Percentiles rank a stretch among this genome's conserved stretches.
Evolutionary conservation across 2,797 vertebrate species (phyloP).

Genomic region (Scolopax bukidnonensis): DNA sequence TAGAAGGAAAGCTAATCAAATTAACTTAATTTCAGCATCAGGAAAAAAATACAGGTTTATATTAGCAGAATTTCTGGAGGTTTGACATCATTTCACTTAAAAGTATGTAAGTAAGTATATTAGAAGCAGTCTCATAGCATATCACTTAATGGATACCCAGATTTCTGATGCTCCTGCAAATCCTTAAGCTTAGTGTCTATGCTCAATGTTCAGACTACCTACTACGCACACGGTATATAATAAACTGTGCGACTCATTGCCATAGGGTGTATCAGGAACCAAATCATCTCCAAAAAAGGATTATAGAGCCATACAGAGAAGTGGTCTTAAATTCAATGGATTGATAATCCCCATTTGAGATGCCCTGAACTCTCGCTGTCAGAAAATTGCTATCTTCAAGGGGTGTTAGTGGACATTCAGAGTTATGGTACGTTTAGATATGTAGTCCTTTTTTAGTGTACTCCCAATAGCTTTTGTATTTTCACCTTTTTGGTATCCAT

Average conservation of each 20-base stretch:
- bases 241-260: neutral
- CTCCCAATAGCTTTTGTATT: neutral
- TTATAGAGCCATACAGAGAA: neutral
- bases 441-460: neutral
- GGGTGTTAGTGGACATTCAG: neutral
- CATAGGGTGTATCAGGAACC: neutral
- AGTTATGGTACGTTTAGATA: neutral
- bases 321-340: neutral
- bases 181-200: neutral
- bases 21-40: neutral
- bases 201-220: neutral
- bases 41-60: neutral
- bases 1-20: neutral
- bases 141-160: neutral
- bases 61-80: neutral
- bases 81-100: neutral
- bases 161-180: neutral
- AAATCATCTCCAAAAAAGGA: neutral
- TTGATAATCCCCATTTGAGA: neutral
- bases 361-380: neutral
- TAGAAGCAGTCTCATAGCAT: neutral
- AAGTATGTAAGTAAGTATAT: neutral
- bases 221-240: too few species aligned
- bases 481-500: neutral
- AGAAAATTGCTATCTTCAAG: neutral